Conservation (phyloP, 2,113 vertebrate genomes). For the Hirundichthys speculiger region DNA sequence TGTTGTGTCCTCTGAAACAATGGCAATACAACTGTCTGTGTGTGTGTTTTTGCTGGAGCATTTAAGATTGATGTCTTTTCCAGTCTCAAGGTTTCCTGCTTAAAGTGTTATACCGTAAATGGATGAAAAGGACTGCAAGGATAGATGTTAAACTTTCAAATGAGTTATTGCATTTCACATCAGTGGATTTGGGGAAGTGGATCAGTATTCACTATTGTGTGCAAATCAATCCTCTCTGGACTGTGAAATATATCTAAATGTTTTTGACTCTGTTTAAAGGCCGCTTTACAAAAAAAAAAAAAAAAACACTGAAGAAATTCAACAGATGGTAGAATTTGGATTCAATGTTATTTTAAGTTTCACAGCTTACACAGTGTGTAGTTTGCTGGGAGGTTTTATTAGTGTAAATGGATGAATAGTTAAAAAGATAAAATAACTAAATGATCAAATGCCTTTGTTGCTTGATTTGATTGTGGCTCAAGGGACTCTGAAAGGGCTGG, state of each 20-base stretch:
- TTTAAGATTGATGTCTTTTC: slow-evolving; percentile 42
- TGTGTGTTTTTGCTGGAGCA: neutral
- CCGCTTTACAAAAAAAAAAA: slow-evolving; percentile 6
- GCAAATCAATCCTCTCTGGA: neutral
- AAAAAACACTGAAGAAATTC: neutral
- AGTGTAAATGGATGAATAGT: neutral
- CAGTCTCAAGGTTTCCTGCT: slow-evolving; percentile 44
- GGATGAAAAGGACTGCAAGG: slow-evolving; percentile 2
- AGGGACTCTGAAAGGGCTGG: too few species aligned
- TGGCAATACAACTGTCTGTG: neutral
- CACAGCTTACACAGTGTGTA: neutral
- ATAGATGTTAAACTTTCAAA: slow-evolving; percentile 6
- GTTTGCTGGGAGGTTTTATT: neutral
- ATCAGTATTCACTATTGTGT: neutral
- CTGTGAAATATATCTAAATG: slow-evolving; percentile 19
- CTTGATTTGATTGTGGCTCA: neutral
- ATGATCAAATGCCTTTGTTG: neutral
- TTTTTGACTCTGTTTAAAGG: neutral
- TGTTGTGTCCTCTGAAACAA: too few species aligned
- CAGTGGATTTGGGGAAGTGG: neutral
- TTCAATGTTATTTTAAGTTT: neutral
- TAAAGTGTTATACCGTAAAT: neutral
- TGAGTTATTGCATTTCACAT: slow-evolving; percentile 1
- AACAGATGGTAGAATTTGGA: neutral
- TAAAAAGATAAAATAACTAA: neutral